phyloP scores from a whole-genome alignment of 2,888 invertebrate species.

The Ectropis crepuscularia region DNA sequence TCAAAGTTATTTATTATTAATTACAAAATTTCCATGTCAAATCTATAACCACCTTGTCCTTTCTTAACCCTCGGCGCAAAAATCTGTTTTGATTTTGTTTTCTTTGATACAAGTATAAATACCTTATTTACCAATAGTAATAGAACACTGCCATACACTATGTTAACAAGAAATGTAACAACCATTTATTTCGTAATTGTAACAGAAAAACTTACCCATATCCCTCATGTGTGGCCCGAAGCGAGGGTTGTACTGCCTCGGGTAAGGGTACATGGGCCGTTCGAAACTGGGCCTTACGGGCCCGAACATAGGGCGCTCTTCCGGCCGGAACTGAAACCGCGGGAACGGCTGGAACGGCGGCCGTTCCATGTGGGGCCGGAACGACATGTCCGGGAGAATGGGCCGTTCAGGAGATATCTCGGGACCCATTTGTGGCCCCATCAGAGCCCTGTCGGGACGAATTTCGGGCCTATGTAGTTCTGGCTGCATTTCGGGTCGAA shows the following conservation, averaged over 20 bases:
- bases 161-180: too few relatives aligned
- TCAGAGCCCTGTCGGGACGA: slow-evolving; percentile 28
- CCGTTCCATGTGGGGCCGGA: slow-evolving; percentile 38
- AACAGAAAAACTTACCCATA: slow-evolving; percentile 34
- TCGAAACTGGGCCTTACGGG: slow-evolving; percentile 56
- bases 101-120: too few relatives aligned
- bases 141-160: too few relatives aligned
- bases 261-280: slow-evolving; percentile 57
- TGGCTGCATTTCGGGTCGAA: slow-evolving; percentile 30
- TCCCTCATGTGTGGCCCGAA: slow-evolving; percentile 60
- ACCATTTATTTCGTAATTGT: too few relatives aligned
- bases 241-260: slow-evolving; percentile 44
- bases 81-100: too few relatives aligned
- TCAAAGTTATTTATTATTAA: too few relatives aligned
- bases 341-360: slow-evolving; percentile 41
- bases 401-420: slow-evolving; percentile 57
- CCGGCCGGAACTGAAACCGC: slow-evolving; percentile 35
- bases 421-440: slow-evolving; percentile 45
- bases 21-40: too few relatives aligned
- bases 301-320: slow-evolving; percentile 35
- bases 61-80: too few relatives aligned
- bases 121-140: too few relatives aligned
- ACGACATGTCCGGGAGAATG: slow-evolving; percentile 51
- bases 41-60: too few relatives aligned
- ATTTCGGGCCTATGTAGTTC: slow-evolving; percentile 33